Percentiles rank a stretch among this genome's conserved stretches.
These are phyloP conservation scores for Aradophagus sp. DNA, from an alignment of 1,140 invertebrate genomes.

Conservation along the genomic window DNA sequence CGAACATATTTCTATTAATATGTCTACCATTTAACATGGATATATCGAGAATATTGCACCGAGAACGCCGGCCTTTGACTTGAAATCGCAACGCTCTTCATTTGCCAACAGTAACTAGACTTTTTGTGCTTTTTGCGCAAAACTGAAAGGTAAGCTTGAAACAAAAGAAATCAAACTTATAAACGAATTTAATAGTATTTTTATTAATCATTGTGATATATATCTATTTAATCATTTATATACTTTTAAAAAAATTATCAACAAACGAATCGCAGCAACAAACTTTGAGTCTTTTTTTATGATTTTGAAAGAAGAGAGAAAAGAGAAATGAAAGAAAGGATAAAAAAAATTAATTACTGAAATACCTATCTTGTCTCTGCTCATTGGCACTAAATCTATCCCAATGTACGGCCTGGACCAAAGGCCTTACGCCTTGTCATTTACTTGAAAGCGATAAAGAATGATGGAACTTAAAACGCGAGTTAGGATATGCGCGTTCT, in stretches of 20 bases:
- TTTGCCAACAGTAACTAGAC: no score
- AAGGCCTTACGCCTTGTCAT: no score
- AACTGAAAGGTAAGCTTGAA: slow-evolving; percentile 3
- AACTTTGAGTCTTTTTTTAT: slow-evolving; percentile 15
- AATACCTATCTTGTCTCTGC: no score
- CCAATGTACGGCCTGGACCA: no score
- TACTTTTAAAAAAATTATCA: slow-evolving; percentile 47
- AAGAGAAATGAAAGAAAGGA: no score
- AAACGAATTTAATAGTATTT: slow-evolving; percentile 38
- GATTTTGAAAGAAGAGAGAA: slow-evolving; percentile 28
- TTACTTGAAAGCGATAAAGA: no score
- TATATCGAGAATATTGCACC: slow-evolving; percentile 63
- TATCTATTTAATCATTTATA: slow-evolving; percentile 29
- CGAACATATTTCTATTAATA: slow-evolving; percentile 69
- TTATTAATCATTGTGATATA: slow-evolving; percentile 40
- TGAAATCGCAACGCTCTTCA: slow-evolving; percentile 42
- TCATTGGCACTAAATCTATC: no score
- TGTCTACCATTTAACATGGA: slow-evolving; percentile 70
- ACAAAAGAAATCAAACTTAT: slow-evolving; percentile 19
- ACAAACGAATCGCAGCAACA: slow-evolving; percentile 46
- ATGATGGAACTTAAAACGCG: no score
- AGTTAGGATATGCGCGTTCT: no score
- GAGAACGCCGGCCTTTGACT: slow-evolving; percentile 42
- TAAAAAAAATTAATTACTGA: no score
- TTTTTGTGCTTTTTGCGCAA: no score